Base-by-base conservation (phyloP, 2,888 invertebrate species). In the Standfussiana lucernea region DNA sequence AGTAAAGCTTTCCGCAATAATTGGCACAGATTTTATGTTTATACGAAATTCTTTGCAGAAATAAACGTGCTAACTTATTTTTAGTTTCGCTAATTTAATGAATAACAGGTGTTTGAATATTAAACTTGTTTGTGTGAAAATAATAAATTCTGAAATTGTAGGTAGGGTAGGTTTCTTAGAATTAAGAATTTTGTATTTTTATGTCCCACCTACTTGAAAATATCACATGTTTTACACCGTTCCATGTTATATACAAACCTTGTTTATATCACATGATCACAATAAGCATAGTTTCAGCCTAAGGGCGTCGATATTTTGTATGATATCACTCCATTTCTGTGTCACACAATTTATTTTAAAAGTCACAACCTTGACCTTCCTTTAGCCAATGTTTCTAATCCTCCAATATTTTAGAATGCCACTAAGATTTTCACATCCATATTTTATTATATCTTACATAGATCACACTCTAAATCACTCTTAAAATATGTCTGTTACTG, bases 21-120 rank as follows among this genome's bases (percentile, higher is more conserved):
- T 84, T 86, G 79, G 87, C 89, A 86, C 79, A 62, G 11, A 61
- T 78, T 86, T 83, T 73, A 40, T 66, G 66, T 82, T 79, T 21
- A 59, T 42, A 67, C n/a, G 4, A 73, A 87, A 79, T 79, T 42
- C 18, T 79, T 83, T 88, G 88, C 86, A 53, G 15, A 69, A 32
- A 13, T 85, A 61, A 75, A 67, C 24, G 0, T 75, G 77, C 67
- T 75, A 64, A 79, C 13, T 65, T 79, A 56, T 47, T 79, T 79
- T 79, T 62, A 72, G 35, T 74, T 74, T 59, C 18, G 74, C 68
- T 70, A 50, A 50, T 53, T 50, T 61, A 69, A 65, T 64, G 28
- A 76, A 40, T 45, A 84, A 80, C 80, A 2, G 70, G 32, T 74
- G 61, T 72, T 2, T 32, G n/a, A 15, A 35, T 40, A 8, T 37